Base-by-base conservation (phyloP, 1,140 invertebrate genomes). In the Ceratina australensis region DNA sequence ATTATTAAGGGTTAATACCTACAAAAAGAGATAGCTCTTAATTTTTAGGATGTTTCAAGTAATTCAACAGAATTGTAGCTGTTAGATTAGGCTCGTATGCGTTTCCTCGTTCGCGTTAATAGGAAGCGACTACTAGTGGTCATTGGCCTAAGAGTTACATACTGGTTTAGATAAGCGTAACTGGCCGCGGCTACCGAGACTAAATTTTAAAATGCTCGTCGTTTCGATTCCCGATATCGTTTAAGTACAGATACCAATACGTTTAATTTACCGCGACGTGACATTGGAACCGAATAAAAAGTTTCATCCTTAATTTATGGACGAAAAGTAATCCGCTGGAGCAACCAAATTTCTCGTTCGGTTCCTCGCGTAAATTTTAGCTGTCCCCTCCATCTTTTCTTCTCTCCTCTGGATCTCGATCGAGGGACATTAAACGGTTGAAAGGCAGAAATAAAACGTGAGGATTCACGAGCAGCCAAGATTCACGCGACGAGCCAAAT, bases 351-450 rank as follows among this genome's bases (percentile, higher is more conserved):
- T 59, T 33, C 75, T 67, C 3, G 50, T 16, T 16, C 20, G 20
- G 26, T 20, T 28, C 50, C 63, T 42, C 54, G 54, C 79, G 74
- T 83, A 83, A 83, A 83, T 83, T 82, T 80, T 82, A 83, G 82
- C 79, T 65, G 67, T 68, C 52, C 50, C n/a, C 24, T 22, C 13
- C 7, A 1, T 8, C 1, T 26, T 54, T 28, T 26, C 15, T 22
- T 15, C 15, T 24, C n/a, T n/a, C 28, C 52, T 3, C 22, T 63
- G 57, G 50, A 64, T 50, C 49, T 54, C 33, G 59, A 54, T 63
- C 63, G 61, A 67, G 42, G 49, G 22, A 50, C 76, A 57, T 24
- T 47, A 24, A 33, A 54, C 65, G 52, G 63, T 26, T 71, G 73
- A 28, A 75, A 79, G 47, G 61, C 77, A 84, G 79, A 84, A 84